These are phyloP conservation scores for Aromia moschata DNA, from an alignment of 2,888 invertebrate genomes.

Conservation along the genomic window DNA sequence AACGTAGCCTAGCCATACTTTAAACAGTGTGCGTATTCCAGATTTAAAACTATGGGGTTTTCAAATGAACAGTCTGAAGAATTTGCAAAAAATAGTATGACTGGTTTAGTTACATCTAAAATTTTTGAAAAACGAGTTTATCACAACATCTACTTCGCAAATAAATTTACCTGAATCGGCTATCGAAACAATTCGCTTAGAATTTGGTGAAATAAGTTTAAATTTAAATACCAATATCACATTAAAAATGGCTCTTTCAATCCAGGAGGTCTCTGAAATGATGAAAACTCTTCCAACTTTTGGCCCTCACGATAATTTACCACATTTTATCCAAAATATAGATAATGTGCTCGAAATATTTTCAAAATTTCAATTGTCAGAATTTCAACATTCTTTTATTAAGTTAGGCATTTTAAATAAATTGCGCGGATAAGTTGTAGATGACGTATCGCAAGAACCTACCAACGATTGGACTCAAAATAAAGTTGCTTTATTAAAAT, in stretches of 20 bases:
- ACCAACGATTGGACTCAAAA: not conserved
- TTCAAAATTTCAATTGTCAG: not conserved
- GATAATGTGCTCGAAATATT: not conserved
- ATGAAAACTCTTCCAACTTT: not conserved
- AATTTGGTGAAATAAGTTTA: not conserved
- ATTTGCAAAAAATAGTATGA: too few species aligned
- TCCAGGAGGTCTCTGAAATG: not conserved
- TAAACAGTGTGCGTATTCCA: too few species aligned
- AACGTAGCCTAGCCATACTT: too few species aligned
- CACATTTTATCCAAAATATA: not conserved
- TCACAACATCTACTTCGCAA: too few species aligned
- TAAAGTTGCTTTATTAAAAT: constrained; percentile 7
- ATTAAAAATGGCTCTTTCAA: not conserved
- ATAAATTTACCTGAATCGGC: not conserved
- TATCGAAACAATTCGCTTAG: not conserved
- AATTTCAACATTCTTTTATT: not conserved
- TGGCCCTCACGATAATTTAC: constrained; percentile 2
- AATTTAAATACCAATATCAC: not conserved
- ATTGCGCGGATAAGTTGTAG: not conserved
- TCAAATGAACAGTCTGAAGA: too few species aligned
- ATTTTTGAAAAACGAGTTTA: too few species aligned
- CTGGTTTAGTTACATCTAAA: too few species aligned
- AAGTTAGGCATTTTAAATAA: not conserved
- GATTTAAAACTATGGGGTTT: too few species aligned
- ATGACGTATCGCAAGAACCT: not conserved